Percentiles rank a stretch among this genome's conserved stretches.
phyloP scores from a whole-genome alignment of 2,797 vertebrate species.

The Liparis tanakae region DNA sequence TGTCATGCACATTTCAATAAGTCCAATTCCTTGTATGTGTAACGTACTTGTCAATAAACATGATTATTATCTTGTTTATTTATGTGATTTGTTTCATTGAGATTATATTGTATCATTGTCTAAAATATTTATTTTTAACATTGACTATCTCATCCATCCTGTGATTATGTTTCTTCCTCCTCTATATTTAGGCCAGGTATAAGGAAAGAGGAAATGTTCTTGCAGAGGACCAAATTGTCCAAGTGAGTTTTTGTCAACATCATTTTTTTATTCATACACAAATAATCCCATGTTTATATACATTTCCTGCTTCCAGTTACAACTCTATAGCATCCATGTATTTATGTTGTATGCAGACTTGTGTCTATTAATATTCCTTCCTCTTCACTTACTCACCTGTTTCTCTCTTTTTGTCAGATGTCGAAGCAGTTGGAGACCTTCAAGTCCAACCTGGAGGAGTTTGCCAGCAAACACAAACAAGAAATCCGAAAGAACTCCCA shows the following conservation, averaged over 20 bases:
- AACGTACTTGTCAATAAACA: too few species aligned
- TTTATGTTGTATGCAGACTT: background rate
- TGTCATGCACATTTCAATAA: too few species aligned
- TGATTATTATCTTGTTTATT: background rate
- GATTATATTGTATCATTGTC: background rate
- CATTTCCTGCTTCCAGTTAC: background rate
- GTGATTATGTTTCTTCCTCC: background rate
- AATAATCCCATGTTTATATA: background rate
- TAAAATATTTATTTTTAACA: background rate
- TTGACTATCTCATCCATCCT: background rate
- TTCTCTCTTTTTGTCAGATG: conserved; percentile 84
- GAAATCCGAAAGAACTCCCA: conserved; percentile 93
- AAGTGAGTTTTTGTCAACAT: conserved; percentile 73
- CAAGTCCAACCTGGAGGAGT: conserved; percentile 94
- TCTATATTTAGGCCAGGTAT: conserved; percentile 89
- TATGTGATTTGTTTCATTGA: background rate
- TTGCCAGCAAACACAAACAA: conserved; percentile 98
- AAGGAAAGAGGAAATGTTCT: conserved; percentile 95
- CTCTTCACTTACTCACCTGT: background rate
- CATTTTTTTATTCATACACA: background rate
- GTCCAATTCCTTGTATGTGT: too few species aligned
- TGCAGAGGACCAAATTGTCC: conserved; percentile 93
- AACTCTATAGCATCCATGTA: background rate
- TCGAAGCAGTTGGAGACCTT: conserved; percentile 97
- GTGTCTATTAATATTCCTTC: background rate